Conservation (phyloP, 2,113 vertebrate genomes). For the Pyrgilauda ruficollis region DNA sequence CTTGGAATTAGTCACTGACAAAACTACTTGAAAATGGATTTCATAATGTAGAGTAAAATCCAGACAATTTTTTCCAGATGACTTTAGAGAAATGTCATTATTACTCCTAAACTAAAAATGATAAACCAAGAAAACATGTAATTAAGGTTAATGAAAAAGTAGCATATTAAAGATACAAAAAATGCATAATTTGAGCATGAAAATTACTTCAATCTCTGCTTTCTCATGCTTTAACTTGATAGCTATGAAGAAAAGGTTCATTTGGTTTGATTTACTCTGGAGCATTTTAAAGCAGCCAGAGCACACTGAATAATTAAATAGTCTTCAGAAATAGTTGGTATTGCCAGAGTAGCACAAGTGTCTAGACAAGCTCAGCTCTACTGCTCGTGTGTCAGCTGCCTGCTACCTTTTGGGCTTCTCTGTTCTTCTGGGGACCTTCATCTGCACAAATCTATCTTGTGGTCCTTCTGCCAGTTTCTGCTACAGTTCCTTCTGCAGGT, state of each 20-base stretch:
- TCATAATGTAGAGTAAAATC: slow-evolving; percentile 46
- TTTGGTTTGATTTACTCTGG: background rate
- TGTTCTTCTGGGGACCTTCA: background rate
- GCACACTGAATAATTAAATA: background rate
- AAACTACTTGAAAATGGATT: slow-evolving; percentile 51
- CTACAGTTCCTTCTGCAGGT: background rate
- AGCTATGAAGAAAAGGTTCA: background rate
- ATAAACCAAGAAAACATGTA: slow-evolving; percentile 27
- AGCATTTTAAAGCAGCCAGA: background rate
- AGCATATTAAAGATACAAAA: background rate
- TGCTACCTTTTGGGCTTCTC: background rate
- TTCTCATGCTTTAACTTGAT: background rate
- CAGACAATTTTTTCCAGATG: slow-evolving; percentile 60
- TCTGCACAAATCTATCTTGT: background rate
- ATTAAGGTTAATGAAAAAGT: slow-evolving; percentile 20
- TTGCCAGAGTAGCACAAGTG: background rate
- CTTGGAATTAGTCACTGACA: slow-evolving; percentile 49
- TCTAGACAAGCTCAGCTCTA: background rate
- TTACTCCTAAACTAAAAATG: slow-evolving; percentile 28
- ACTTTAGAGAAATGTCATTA: background rate
- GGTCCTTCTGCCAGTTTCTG: background rate
- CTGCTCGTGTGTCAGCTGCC: background rate
- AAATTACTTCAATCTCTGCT: background rate
- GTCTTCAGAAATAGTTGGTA: background rate
- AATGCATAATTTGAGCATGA: background rate